A percentile compares a stretch with the other conserved stretches of the same genome.
Evolutionary conservation across 2,888 invertebrate genomes (phyloP).

Genomic region (Hemicrepidius hirtus): DNA sequence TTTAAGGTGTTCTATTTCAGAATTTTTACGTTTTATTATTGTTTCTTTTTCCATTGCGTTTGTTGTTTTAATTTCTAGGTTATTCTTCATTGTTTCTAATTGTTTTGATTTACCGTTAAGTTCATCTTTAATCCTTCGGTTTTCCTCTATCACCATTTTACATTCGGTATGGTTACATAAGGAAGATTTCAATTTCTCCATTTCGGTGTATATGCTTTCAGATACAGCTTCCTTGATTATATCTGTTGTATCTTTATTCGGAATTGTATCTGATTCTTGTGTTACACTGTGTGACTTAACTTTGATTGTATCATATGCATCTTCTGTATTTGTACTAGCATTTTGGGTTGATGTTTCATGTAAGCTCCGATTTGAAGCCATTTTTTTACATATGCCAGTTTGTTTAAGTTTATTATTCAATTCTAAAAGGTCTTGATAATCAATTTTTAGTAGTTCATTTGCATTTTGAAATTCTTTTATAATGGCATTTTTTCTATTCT

Average conservation of each 20-base stretch:
- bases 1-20: neutral
- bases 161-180: neutral
- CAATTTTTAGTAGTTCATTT: slow-evolving; percentile 8
- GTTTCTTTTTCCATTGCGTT: neutral
- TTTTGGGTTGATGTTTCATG: too few relatives aligned
- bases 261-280: too few relatives aligned
- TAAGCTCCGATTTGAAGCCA: too few relatives aligned
- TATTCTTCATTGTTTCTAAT: neutral
- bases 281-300: too few relatives aligned
- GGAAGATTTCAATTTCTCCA: neutral
- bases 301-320: neutral
- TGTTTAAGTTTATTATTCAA: neutral
- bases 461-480: slow-evolving; percentile 3
- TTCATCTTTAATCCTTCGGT: neutral
- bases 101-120: neutral
- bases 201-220: neutral
- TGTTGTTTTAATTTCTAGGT: neutral
- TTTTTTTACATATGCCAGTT: too few relatives aligned
- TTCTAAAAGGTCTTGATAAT: slow-evolving; percentile 13
- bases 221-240: neutral
- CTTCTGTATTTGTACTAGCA: too few relatives aligned
- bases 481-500: neutral
- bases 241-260: neutral
- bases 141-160: neutral
- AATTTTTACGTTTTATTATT: neutral